A percentile compares a stretch with the other conserved stretches of the same genome.
These are phyloP conservation scores for Ailurus styani DNA, from an alignment of 2,113 vertebrate genomes.

Conservation along the genomic window DNA sequence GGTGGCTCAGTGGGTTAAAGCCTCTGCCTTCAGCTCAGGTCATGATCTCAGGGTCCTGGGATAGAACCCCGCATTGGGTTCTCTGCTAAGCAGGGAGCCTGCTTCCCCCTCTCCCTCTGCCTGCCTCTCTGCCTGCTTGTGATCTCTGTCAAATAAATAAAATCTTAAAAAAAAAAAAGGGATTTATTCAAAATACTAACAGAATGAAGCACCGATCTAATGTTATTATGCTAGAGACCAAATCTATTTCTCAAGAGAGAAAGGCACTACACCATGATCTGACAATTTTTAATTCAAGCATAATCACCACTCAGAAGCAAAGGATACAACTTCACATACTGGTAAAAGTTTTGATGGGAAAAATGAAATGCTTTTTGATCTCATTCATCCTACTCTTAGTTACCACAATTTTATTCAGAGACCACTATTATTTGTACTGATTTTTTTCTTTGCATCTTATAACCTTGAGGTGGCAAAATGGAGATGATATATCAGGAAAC, in stretches of 20 bases:
- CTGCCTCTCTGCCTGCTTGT: no score
- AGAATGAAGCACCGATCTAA: background rate
- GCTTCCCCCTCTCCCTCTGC: no score
- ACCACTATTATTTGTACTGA: background rate
- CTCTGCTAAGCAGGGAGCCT: no score
- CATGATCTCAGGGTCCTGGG: no score
- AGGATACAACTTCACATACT: accelerated
- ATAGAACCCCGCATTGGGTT: no score
- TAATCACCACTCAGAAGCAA: background rate
- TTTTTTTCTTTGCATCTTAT: background rate
- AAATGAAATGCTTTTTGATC: background rate
- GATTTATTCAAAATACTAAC: background rate
- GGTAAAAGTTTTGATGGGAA: background rate
- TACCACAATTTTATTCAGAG: background rate
- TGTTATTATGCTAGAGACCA: background rate
- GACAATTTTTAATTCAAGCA: background rate
- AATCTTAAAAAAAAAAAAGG: no score
- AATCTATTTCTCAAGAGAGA: background rate
- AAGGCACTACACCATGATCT: background rate
- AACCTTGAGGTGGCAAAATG: background rate
- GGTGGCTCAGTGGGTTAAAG: no score
- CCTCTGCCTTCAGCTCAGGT: no score
- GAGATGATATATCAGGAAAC: background rate
- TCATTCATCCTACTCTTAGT: background rate
- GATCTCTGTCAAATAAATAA: no score